These are phyloP conservation scores for Vollenhovia emeryi DNA, from an alignment of 1,140 invertebrate species.

Conservation along the genomic window DNA sequence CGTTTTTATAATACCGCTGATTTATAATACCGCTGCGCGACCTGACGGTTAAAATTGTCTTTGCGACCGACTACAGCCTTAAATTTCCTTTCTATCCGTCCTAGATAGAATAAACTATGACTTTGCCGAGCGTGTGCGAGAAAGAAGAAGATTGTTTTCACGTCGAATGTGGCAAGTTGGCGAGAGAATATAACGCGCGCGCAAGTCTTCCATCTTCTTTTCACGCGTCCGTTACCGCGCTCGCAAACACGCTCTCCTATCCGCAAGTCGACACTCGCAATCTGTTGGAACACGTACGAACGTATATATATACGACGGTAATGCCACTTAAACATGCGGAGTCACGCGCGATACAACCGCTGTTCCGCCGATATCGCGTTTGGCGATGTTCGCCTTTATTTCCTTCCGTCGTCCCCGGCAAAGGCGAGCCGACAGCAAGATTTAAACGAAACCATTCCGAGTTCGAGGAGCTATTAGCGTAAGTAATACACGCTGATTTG, in stretches of 20 bases:
- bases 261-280: conserved; percentile 47
- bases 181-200: conserved; percentile 35
- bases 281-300: conserved; percentile 50
- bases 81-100: conserved; percentile 13
- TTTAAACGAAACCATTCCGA: conserved; percentile 1
- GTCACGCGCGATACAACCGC: conserved; percentile 74
- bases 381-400: conserved; percentile 49
- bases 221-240: conserved; percentile 27
- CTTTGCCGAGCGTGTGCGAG: neutral
- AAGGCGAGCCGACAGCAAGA: neutral
- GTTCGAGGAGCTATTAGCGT: neutral
- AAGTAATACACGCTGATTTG: neutral
- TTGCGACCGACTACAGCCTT: neutral
- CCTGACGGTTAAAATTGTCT: neutral
- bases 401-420: conserved; percentile 30
- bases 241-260: conserved; percentile 30
- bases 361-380: conserved; percentile 58
- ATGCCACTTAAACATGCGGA: conserved; percentile 74
- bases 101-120: conserved; percentile 13
- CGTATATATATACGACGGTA: conserved; percentile 43
- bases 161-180: conserved; percentile 31
- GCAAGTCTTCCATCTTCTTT: conserved; percentile 48
- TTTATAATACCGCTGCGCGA: neutral
- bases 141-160: conserved; percentile 48
- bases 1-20: neutral